Conservation (phyloP, 1,140 invertebrate genomes). For the Bombus breviceps region DNA sequence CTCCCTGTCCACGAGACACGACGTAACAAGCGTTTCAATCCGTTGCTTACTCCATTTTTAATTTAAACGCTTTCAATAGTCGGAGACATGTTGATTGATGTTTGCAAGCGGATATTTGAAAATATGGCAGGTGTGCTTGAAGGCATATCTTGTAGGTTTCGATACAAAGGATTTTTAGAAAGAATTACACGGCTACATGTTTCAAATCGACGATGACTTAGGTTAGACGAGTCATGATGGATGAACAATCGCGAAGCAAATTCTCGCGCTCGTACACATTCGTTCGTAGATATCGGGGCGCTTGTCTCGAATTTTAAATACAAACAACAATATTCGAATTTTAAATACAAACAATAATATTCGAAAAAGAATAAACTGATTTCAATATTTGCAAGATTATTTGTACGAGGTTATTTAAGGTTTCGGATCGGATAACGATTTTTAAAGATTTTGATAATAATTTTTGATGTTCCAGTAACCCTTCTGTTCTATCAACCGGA, state of each 20-base stretch:
- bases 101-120: background rate
- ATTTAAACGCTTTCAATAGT: background rate
- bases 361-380: background rate
- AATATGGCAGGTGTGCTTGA: background rate
- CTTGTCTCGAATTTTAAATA: no score
- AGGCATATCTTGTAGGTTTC: background rate
- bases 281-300: background rate
- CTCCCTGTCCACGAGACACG: no score
- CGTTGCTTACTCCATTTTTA: slow-evolving; percentile 25
- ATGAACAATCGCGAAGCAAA: slow-evolving; percentile 46
- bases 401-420: no score
- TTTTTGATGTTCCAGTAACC: no score
- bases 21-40: background rate
- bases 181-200: background rate
- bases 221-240: slow-evolving; percentile 19
- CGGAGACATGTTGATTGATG: background rate
- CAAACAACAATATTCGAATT: background rate
- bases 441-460: no score
- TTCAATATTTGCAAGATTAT: no score
- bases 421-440: no score
- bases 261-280: background rate
- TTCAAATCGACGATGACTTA: slow-evolving; percentile 5
- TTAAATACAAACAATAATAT: background rate
- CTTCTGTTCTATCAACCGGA: no score
- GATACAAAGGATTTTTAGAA: background rate